These are phyloP conservation scores for Emys orbicularis DNA, from an alignment of 2,797 vertebrate genomes.

Conservation along the genomic window DNA sequence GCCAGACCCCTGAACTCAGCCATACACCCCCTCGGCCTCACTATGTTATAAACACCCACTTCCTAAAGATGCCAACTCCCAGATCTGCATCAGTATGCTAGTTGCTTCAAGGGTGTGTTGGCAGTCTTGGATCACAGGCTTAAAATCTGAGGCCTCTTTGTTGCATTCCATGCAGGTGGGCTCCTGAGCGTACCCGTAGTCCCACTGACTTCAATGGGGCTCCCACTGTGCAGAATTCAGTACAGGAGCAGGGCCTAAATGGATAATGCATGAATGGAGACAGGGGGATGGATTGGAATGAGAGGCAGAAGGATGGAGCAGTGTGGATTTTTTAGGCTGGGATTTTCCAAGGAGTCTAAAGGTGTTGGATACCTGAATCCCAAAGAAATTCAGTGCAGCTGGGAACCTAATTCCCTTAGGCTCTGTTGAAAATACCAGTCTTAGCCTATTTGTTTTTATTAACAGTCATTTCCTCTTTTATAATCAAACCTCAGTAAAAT, in stretches of 20 bases:
- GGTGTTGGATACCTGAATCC: fast-evolving
- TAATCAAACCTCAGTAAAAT: not conserved
- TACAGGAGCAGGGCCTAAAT: not conserved
- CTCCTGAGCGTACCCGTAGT: fast-evolving
- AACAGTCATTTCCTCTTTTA: not conserved
- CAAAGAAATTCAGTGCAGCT: not conserved
- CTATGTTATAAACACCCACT: not conserved
- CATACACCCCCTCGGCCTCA: not conserved
- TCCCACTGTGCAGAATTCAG: not conserved
- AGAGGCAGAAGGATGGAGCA: not conserved
- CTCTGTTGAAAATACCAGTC: not conserved
- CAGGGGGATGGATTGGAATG: not conserved
- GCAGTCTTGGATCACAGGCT: not conserved
- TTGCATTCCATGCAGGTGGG: not conserved
- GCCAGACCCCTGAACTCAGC: not conserved
- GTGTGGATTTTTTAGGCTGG: not conserved
- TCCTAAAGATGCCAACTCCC: not conserved
- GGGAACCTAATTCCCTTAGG: not conserved
- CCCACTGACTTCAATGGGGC: fast-evolving
- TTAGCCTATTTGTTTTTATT: not conserved
- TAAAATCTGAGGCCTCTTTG: not conserved
- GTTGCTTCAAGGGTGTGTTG: fast-evolving
- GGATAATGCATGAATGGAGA: not conserved
- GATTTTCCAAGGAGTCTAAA: not conserved
- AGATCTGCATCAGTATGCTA: not conserved